phyloP scores from a whole-genome alignment of 1,140 invertebrate genomes.

The Sogatella furcifera region DNA sequence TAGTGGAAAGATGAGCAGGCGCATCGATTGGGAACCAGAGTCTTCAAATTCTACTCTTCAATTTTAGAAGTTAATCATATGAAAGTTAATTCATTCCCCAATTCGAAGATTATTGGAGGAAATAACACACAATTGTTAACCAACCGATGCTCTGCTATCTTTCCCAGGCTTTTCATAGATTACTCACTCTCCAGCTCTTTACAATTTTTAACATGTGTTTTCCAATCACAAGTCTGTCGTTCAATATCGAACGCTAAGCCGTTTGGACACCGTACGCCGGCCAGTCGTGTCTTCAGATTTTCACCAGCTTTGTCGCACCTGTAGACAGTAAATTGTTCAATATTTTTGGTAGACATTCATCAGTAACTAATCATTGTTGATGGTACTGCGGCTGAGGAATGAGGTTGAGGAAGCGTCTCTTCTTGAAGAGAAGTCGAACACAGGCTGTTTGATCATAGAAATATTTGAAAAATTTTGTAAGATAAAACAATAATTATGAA shows the following conservation, averaged over 20 bases:
- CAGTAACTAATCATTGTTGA: not conserved
- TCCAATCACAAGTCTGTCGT: conserved; percentile 92
- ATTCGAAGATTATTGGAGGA: too few relatives aligned
- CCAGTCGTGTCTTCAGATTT: conserved; percentile 71
- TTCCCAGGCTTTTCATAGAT: conserved; percentile 4
- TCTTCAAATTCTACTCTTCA: too few relatives aligned
- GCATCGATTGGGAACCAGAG: too few relatives aligned
- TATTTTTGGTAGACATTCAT: not conserved
- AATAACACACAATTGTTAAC: not conserved
- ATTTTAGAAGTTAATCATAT: too few relatives aligned
- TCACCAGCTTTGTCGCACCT: conserved; percentile 85
- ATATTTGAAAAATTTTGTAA: too few relatives aligned
- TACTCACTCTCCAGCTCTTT: conserved; percentile 86
- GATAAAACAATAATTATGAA: too few relatives aligned
- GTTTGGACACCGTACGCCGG: conserved; percentile 75
- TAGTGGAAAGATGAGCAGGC: too few relatives aligned
- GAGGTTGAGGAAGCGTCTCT: too few relatives aligned
- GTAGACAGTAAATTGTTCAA: conserved; percentile 22
- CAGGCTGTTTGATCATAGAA: too few relatives aligned
- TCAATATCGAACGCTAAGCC: conserved; percentile 90
- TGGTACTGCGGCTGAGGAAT: too few relatives aligned
- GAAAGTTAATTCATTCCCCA: too few relatives aligned
- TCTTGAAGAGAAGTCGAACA: too few relatives aligned
- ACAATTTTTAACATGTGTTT: conserved; percentile 91
- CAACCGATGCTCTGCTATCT: not conserved